Evolutionary conservation across 1,140 invertebrate species (phyloP).

Genomic region (Drosophila parvula): DNA sequence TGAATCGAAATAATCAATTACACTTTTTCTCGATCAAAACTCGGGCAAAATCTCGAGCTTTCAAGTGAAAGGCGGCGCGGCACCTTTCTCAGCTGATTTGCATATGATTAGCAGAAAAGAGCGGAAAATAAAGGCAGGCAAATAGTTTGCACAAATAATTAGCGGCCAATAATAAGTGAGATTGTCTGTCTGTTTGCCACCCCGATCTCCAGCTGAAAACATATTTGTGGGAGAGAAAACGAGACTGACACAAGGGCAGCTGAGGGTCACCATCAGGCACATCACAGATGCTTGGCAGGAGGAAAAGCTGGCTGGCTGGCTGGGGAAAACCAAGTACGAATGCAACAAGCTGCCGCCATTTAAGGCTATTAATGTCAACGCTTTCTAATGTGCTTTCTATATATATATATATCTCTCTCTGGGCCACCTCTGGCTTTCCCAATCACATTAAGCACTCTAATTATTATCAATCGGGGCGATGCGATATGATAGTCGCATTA

Average conservation of each 20-base stretch:
- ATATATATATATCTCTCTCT: neutral
- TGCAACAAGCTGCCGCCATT: conserved; percentile 27
- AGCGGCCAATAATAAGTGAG: conserved; percentile 45
- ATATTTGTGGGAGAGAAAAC: conserved; percentile 16
- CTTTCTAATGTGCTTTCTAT: conserved; percentile 44
- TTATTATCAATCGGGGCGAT: conserved; percentile 44
- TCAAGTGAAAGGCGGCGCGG: conserved; percentile 14
- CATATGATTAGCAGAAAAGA: conserved; percentile 49
- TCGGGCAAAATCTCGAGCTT: neutral
- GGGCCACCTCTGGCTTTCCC: conserved; percentile 16
- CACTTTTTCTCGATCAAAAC: neutral
- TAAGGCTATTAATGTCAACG: conserved; percentile 56
- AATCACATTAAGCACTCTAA: conserved; percentile 43
- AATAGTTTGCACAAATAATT: conserved; percentile 47
- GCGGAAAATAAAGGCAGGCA: conserved; percentile 26
- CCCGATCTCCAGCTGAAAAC: conserved; percentile 32
- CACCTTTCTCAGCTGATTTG: conserved; percentile 39
- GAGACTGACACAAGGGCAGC: conserved; percentile 5
- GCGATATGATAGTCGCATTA: conserved; percentile 20
- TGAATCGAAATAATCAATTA: conserved; percentile 4
- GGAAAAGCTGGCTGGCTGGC: conserved; percentile 1
- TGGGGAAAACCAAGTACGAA: conserved; percentile 17
- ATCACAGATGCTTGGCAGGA: neutral
- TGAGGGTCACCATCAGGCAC: conserved; percentile 15
- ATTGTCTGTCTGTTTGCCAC: conserved; percentile 15